Base-by-base conservation (phyloP, 35 echinoderm and acorn worm species). In the Heliocidaris tuberculata region DNA sequence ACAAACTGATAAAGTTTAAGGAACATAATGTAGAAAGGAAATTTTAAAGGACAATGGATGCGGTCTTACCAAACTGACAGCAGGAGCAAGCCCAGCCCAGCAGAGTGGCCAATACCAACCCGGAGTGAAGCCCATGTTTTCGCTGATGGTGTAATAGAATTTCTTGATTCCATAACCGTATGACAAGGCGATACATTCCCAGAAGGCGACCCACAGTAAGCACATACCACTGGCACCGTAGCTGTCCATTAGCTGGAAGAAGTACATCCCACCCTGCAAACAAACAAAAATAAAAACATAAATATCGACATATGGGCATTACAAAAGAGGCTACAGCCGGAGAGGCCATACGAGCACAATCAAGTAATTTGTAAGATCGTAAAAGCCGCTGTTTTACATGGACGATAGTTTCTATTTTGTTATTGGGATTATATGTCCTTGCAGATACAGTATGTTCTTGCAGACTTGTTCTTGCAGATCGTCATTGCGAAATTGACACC, bases 201-300 rank as follows among this genome's bases (percentile, higher is more conserved):
- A 99, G 32, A 94, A 94, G 24, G 98, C 97, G 15, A 99, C 95
- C 98, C 98, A 99, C 12, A 99, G 59, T 21, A 99, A 85, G 65
- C 96, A 96, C 94, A 99, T 97, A 31, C 98, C 98, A 90, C 97
- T 97, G 1, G 96, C 97, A 50, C 95, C 97, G 31, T 99, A 99
- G 5, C 94, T 95, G 85, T 99, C 96, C 95, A 99, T 94, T 32
- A 99, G 85, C 94, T 99, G 97, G 95, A 99, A 99, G 93, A 97
- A 92, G 88, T 99, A 99, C 95, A 99, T 99, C 13, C 98, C 98
- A 27, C 98, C 98, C 98, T 99, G 85, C 29, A 61, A 47, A 32
- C 15, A 48, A 42, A 30, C 16, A 89, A 32, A 31, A 19, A 47
- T 42, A 4, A 89, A 47, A 16, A 32, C 4, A 88, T 31, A 27